Percentiles rank a stretch among this genome's conserved stretches.
Evolutionary conservation across 2,113 vertebrate species (phyloP).

Genomic region (Gavia stellata): DNA sequence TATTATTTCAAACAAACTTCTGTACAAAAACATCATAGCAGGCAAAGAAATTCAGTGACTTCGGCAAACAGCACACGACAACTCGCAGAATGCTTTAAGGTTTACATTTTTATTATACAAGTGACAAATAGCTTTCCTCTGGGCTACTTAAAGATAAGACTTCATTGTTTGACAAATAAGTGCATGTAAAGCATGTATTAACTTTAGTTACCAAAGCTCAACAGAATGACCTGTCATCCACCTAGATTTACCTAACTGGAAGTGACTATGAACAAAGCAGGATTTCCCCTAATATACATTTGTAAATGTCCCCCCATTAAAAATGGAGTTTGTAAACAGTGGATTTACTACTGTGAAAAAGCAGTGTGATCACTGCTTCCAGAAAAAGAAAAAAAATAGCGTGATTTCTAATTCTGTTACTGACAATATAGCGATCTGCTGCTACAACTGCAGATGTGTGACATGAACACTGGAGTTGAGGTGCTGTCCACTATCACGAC

Average conservation of each 20-base stretch:
- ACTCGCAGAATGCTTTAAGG: slow-evolving; percentile 21
- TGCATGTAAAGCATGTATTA: slow-evolving; percentile 13
- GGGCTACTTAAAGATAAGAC: slow-evolving; percentile 37
- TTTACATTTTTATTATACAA: slow-evolving; percentile 51
- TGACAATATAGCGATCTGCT: not conserved
- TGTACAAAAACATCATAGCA: slow-evolving; percentile 68
- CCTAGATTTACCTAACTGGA: not conserved
- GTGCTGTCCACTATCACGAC: not conserved
- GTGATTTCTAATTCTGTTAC: not conserved
- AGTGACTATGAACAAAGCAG: not conserved
- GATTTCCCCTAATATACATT: not conserved
- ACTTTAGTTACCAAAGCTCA: slow-evolving; percentile 26
- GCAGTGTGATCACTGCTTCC: not conserved
- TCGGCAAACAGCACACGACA: slow-evolving; percentile 54
- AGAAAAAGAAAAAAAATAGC: not conserved
- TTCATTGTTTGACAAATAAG: slow-evolving; percentile 29
- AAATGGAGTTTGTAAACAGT: slow-evolving; percentile 33
- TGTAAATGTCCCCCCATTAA: not conserved
- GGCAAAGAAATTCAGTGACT: slow-evolving; percentile 39
- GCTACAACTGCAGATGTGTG: not conserved
- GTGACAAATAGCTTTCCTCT: slow-evolving; percentile 28
- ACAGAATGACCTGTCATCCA: not conserved
- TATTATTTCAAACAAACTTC: slow-evolving; percentile 69
- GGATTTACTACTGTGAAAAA: slow-evolving; percentile 14
- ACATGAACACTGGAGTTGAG: not conserved